These are phyloP conservation scores for Mermis nigrescens DNA, from an alignment of 2,888 invertebrate genomes.

Conservation along the genomic window DNA sequence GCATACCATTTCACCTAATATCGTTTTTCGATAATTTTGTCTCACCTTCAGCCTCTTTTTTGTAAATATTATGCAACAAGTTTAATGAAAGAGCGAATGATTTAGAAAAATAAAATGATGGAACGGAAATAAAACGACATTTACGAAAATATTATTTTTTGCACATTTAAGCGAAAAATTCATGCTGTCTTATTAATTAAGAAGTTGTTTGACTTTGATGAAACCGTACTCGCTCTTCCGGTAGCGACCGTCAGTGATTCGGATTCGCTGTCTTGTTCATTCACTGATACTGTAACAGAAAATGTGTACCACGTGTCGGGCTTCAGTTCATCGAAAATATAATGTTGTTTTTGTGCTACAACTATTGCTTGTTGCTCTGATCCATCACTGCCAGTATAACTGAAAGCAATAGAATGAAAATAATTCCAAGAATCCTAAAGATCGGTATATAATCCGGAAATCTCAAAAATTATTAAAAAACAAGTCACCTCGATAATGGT, in stretches of 20 bases:
- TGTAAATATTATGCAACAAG: no score
- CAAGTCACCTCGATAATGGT: no score
- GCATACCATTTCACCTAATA: no score
- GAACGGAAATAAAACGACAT: no score
- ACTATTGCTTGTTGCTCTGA: not conserved
- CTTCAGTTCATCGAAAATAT: constrained; percentile 1
- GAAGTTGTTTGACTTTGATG: no score
- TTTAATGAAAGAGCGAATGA: no score
- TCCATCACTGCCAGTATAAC: constrained; percentile 8
- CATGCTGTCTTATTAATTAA: no score
- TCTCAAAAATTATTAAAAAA: not conserved
- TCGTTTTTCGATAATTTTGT: no score
- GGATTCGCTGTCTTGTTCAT: constrained; percentile 7
- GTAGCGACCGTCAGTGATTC: not conserved
- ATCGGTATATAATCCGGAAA: not conserved
- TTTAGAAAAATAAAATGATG: no score
- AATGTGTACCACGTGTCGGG: constrained; percentile 9
- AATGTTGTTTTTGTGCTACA: not conserved
- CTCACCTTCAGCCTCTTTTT: no score
- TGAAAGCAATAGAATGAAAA: not conserved
- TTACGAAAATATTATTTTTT: no score
- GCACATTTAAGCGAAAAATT: not conserved
- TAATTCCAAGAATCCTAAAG: not conserved
- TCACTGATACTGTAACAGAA: constrained; percentile 1
- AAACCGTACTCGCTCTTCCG: not conserved